Conservation (phyloP, 2,113 vertebrate species). For the Falco punctatus region DNA sequence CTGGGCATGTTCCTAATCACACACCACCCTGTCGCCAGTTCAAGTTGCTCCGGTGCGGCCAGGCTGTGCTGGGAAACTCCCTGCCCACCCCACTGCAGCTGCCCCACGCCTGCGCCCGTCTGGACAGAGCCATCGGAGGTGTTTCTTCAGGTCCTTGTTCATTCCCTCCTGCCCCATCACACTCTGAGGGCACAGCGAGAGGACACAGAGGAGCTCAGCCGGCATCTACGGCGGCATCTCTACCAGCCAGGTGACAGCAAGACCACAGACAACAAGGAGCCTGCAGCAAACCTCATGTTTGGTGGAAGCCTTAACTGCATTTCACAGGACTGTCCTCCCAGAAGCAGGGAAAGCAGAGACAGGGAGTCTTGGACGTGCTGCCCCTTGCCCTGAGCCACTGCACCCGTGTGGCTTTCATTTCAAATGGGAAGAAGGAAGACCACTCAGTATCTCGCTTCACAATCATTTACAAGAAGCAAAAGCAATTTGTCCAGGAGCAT, state of each 20-base stretch:
- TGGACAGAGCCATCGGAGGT: background rate
- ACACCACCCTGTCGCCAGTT: background rate
- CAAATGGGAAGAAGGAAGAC: background rate
- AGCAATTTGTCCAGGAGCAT: background rate
- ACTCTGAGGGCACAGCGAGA: too few relatives aligned
- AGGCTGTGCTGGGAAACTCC: background rate
- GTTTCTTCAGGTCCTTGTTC: background rate
- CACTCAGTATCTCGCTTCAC: background rate
- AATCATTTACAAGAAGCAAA: background rate
- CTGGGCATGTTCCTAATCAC: background rate
- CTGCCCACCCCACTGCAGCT: background rate
- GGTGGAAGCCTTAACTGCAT: background rate
- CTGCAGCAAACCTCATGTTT: background rate
- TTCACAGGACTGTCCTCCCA: background rate
- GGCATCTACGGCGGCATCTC: accelerated
- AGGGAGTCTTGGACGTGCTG: accelerated
- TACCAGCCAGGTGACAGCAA: background rate
- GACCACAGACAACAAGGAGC: background rate
- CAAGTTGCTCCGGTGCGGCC: background rate
- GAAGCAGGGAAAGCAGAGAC: background rate
- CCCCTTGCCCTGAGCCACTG: background rate
- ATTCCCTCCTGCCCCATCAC: background rate
- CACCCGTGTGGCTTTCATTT: background rate
- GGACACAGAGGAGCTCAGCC: background rate
- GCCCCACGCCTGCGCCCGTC: background rate